A percentile compares a stretch with the other conserved stretches of the same genome.
Evolutionary conservation across 2,888 invertebrate genomes (phyloP).

Genomic region (Nemoura dubitans): DNA sequence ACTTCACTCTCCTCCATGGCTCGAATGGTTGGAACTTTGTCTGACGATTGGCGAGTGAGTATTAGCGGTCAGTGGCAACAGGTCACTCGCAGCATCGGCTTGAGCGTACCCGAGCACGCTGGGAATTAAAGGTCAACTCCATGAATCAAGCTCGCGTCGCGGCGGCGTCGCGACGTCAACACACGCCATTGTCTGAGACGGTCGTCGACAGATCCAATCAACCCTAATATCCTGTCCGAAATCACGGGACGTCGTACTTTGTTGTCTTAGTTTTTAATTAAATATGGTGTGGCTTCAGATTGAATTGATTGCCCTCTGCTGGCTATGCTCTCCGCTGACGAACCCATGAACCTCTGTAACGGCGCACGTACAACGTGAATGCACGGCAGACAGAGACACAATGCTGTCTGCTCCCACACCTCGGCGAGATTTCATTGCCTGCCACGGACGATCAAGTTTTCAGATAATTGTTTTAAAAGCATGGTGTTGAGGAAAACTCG

Average conservation of each 20-base stretch:
- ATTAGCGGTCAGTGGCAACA: background rate
- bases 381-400: background rate
- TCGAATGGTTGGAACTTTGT: background rate
- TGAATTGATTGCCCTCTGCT: background rate
- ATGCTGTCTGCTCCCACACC: background rate
- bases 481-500: background rate
- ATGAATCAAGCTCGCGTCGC: background rate
- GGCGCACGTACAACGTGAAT: too few relatives aligned
- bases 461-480: constrained; percentile 1
- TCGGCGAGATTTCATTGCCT: background rate
- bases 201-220: background rate
- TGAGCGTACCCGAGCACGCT: background rate
- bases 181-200: background rate
- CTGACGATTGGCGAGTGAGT: too few relatives aligned
- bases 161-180: background rate
- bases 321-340: background rate
- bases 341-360: too few relatives aligned
- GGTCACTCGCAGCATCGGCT: background rate
- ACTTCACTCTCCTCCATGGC: background rate
- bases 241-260: background rate
- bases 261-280: background rate
- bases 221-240: background rate
- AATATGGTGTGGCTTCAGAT: background rate
- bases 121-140: background rate
- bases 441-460: background rate